Conservation (phyloP, 2,113 vertebrate species). For the Atherinomorus stipes region DNA sequence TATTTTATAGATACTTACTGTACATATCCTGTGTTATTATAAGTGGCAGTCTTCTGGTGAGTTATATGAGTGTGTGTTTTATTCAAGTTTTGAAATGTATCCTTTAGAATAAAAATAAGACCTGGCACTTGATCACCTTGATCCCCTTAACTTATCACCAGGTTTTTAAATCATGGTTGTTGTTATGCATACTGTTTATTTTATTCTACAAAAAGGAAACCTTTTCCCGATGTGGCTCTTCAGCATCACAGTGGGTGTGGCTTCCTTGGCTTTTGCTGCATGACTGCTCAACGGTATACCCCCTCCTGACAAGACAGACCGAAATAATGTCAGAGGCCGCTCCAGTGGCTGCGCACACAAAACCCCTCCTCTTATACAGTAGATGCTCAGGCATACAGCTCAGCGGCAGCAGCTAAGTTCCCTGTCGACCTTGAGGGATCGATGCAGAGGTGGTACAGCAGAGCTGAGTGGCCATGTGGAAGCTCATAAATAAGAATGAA, state of each 20-base stretch:
- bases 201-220: conserved; percentile 13
- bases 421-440: conserved; percentile 81
- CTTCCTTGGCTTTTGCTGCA: conserved; percentile 42
- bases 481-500: conserved; percentile 86
- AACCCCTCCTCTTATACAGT: conserved; percentile 12
- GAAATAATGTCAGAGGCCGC: conserved; percentile 33
- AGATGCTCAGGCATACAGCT: conserved; percentile 47
- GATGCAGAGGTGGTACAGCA: conserved; percentile 72
- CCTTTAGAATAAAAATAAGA: too few species aligned
- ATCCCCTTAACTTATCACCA: too few species aligned
- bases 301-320: conserved; percentile 34
- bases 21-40: too few species aligned
- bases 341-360: conserved; percentile 2
- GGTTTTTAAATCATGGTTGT: too few species aligned
- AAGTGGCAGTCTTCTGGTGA: too few species aligned
- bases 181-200: neutral
- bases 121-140: too few species aligned
- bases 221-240: conserved; percentile 25
- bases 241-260: conserved; percentile 43
- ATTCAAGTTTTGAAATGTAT: too few species aligned
- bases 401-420: conserved; percentile 62
- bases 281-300: conserved; percentile 40
- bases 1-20: too few species aligned
- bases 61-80: too few species aligned
- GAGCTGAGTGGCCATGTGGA: conserved; percentile 74